Conservation (phyloP, 2,888 invertebrate genomes). For the Cephus rjabovi region DNA sequence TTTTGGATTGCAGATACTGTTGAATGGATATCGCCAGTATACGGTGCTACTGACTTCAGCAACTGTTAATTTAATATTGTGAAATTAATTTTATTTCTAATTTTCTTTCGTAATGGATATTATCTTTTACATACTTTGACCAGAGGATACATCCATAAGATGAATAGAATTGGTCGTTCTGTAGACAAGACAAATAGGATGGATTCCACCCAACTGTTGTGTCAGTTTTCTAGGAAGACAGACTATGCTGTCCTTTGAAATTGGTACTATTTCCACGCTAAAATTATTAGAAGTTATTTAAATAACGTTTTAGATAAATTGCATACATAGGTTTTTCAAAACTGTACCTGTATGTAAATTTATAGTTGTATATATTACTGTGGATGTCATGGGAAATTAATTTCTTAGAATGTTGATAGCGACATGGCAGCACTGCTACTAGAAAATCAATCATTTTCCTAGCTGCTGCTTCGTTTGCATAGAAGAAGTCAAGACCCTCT, state of each 20-base stretch:
- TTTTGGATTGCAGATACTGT: conserved; percentile 89
- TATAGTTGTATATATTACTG: conserved; percentile 96
- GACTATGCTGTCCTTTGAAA: conserved; percentile 94
- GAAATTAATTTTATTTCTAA: not conserved
- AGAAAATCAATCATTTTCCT: conserved; percentile 97
- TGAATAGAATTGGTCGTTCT: conserved; percentile 92
- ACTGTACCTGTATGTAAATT: conserved; percentile 80
- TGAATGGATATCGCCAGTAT: conserved; percentile 91
- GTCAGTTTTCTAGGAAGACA: conserved; percentile 90
- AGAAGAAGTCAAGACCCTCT: conserved; percentile 97
- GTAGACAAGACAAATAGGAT: conserved; percentile 87
- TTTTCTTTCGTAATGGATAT: not conserved
- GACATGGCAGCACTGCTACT: conserved; percentile 86
- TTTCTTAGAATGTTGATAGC: conserved; percentile 91
- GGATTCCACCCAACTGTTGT: conserved; percentile 88
- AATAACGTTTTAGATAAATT: not conserved
- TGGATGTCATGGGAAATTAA: conserved; percentile 97
- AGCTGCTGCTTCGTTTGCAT: conserved; percentile 87
- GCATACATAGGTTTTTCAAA: not conserved
- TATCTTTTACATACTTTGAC: conserved; percentile 75
- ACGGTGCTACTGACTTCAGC: conserved; percentile 84
- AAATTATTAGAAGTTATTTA: conserved; percentile 38
- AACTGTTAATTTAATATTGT: conserved; percentile 68
- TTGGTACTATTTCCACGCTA: conserved; percentile 94
- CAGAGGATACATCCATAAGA: conserved; percentile 90